Conservation (phyloP, 2,113 vertebrate genomes). For the Oenanthe melanoleuca region DNA sequence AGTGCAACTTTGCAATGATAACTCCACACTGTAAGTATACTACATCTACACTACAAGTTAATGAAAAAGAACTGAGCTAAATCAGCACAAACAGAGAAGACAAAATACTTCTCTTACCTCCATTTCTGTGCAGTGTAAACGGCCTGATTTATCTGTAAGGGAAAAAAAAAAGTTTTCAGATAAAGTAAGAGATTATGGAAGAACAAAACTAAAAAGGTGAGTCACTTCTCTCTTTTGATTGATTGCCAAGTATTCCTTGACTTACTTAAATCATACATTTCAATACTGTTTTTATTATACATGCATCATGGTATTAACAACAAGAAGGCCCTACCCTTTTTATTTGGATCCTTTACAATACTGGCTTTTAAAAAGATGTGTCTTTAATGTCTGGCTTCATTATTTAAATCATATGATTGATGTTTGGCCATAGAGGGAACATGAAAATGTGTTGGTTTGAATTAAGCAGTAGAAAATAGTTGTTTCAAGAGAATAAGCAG, state of each 20-base stretch:
- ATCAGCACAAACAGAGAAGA: neutral
- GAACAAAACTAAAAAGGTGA: neutral
- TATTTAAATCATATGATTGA: constrained; percentile 42
- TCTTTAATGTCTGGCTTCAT: constrained; percentile 21
- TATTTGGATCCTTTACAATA: constrained; percentile 8
- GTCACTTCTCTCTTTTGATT: neutral
- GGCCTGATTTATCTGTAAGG: constrained; percentile 80
- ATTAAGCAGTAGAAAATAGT: constrained; percentile 15
- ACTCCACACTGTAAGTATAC: neutral
- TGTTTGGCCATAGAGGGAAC: constrained; percentile 11
- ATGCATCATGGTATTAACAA: neutral
- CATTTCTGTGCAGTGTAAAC: constrained; percentile 80
- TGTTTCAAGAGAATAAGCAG: constrained; percentile 6
- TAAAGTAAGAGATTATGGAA: neutral
- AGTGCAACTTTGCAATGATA: neutral
- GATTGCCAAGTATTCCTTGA: neutral
- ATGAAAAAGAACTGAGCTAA: neutral
- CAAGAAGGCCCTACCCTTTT: neutral
- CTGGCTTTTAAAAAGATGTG: neutral
- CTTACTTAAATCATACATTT: neutral
- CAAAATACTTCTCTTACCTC: constrained; percentile 82
- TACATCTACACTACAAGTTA: neutral
- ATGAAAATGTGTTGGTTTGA: constrained; percentile 3
- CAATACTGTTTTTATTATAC: neutral
- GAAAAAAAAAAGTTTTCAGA: constrained; percentile 10